These are phyloP conservation scores for Calliphora vicina DNA, from an alignment of 1,140 invertebrate genomes.

Conservation along the genomic window DNA sequence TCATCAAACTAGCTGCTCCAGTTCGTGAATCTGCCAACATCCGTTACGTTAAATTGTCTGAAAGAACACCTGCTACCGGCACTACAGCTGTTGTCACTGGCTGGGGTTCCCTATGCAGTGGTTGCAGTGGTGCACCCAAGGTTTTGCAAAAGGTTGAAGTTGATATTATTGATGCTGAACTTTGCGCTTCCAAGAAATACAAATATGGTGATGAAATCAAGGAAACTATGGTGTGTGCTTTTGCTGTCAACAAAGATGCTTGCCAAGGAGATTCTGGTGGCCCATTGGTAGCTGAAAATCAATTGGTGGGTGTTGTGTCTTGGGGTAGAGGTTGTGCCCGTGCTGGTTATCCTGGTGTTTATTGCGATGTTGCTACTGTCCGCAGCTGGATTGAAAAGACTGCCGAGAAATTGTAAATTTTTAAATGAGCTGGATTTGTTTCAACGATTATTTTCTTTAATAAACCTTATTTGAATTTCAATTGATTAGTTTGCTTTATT, in stretches of 20 bases:
- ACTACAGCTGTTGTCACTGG: constrained; percentile 50
- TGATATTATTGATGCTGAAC: constrained; percentile 32
- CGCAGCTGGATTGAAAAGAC: constrained; percentile 55
- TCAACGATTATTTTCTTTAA: too few relatives aligned
- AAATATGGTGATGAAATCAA: constrained; percentile 42
- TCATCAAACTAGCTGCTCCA: constrained; percentile 61
- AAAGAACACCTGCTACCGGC: constrained; percentile 43
- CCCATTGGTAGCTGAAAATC: constrained; percentile 54
- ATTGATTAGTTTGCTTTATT: too few relatives aligned
- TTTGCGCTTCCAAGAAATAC: constrained; percentile 43
- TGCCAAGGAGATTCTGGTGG: constrained; percentile 66
- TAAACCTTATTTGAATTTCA: too few relatives aligned
- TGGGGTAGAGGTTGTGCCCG: constrained; percentile 76
- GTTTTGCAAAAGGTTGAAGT: constrained; percentile 43
- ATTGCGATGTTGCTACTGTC: constrained; percentile 69
- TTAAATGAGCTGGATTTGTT: background rate
- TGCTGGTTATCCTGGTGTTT: constrained; percentile 72
- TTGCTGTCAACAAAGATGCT: constrained; percentile 65
- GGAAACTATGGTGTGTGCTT: constrained; percentile 67
- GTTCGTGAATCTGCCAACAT: constrained; percentile 44
- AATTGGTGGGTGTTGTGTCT: constrained; percentile 70
- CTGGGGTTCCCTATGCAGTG: constrained; percentile 51
- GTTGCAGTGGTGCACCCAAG: constrained; percentile 40
- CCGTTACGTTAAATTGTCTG: constrained; percentile 43
- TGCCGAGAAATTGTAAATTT: background rate